Evolutionary conservation across 2,113 vertebrate species (phyloP).

Genomic region (Nannobrachium achirus): DNA sequence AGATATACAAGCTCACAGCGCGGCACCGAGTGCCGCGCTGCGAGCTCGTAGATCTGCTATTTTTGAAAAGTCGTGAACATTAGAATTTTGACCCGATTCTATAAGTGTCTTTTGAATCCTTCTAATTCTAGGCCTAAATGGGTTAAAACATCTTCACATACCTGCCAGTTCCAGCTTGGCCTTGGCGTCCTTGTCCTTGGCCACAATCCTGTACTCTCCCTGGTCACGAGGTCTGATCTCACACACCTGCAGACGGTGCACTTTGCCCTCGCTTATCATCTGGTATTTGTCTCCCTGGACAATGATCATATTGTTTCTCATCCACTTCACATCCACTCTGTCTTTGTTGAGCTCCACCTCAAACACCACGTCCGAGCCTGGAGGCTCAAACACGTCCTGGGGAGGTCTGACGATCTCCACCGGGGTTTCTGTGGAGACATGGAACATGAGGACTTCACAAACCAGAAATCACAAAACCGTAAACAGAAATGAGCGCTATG

Average conservation of each 20-base stretch:
- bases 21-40: too few relatives aligned
- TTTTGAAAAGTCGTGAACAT: too few relatives aligned
- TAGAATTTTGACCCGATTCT: too few relatives aligned
- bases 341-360: slow-evolving; percentile 96
- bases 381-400: slow-evolving; percentile 89
- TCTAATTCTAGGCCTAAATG: too few relatives aligned
- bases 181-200: slow-evolving; percentile 96
- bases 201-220: slow-evolving; percentile 95
- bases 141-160: slow-evolving; percentile 56
- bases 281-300: slow-evolving; percentile 97
- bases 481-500: background rate
- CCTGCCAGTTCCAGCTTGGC: slow-evolving; percentile 97
- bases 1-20: too few relatives aligned
- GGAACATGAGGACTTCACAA: background rate
- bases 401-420: slow-evolving; percentile 96
- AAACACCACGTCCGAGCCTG: slow-evolving; percentile 90
- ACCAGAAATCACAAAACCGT: background rate
- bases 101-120: too few relatives aligned
- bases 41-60: too few relatives aligned
- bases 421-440: slow-evolving; percentile 86
- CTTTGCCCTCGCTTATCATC: slow-evolving; percentile 97
- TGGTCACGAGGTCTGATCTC: slow-evolving; percentile 95
- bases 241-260: slow-evolving; percentile 93
- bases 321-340: slow-evolving; percentile 95
- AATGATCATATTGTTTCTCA: slow-evolving; percentile 97